Evolutionary conservation across 2,113 vertebrate species (phyloP).

Genomic region (Chloroceryle aenea): DNA sequence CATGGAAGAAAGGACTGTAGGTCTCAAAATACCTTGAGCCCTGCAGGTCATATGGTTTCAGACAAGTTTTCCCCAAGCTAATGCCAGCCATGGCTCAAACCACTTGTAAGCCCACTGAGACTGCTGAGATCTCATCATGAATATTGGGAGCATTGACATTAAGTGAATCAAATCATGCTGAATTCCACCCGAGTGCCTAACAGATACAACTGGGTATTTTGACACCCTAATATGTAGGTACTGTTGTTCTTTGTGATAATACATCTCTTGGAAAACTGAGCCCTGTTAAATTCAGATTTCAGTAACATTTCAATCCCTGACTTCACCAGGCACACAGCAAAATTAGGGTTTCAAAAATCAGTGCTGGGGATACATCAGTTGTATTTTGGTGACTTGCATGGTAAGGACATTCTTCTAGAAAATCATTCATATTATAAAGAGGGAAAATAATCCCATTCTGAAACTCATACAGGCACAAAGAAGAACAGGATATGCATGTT

Average conservation of each 20-base stretch:
- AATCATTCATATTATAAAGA: not conserved
- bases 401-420: not conserved
- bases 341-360: not conserved
- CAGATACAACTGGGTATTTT: not conserved
- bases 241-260: not conserved
- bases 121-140: not conserved
- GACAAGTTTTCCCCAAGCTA: not conserved
- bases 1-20: not conserved
- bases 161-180: not conserved
- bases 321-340: not conserved
- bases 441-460: not conserved
- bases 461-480: not conserved
- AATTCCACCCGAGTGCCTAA: not conserved
- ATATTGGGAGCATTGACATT: not conserved
- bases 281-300: not conserved
- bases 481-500: not conserved
- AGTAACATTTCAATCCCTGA: not conserved
- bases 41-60: not conserved
- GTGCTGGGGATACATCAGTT: not conserved
- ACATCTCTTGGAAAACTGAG: not conserved
- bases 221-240: not conserved
- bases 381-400: not conserved
- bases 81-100: not conserved
- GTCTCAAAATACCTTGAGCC: not conserved
- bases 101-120: rapidly evolving